A percentile compares a stretch with the other conserved stretches of the same genome.
These are phyloP conservation scores for Siniperca chuatsi DNA, from an alignment of 2,113 vertebrate genomes.

Conservation along the genomic window DNA sequence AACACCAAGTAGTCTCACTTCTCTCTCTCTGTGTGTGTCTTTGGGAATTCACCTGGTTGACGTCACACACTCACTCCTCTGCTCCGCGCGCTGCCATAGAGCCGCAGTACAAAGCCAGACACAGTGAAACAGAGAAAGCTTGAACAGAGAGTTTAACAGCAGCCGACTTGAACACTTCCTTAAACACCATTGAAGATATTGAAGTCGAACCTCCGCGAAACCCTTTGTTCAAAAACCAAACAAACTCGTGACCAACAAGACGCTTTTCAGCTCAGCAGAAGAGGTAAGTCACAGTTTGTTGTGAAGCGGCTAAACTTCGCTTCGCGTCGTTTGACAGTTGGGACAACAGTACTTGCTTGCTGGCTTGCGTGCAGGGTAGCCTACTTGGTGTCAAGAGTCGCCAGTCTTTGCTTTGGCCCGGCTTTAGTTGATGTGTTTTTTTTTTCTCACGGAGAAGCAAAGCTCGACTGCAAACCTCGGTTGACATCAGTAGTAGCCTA, in stretches of 20 bases:
- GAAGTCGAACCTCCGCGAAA: not conserved
- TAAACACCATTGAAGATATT: conserved; percentile 28
- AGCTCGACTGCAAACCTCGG: not conserved
- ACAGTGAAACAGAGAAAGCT: not conserved
- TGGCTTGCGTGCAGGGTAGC: not conserved
- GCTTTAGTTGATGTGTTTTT: not conserved
- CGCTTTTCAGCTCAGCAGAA: conserved; percentile 3
- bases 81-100: conserved; percentile 16
- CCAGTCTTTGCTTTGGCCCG: not conserved
- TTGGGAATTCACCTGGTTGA: conserved; percentile 75
- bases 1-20: not conserved
- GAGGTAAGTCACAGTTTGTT: conserved; percentile 55
- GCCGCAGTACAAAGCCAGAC: not conserved
- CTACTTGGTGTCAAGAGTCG: not conserved
- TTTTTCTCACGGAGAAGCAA: not conserved
- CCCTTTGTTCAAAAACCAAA: not conserved
- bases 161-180: conserved; percentile 67
- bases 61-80: conserved; percentile 64
- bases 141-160: not conserved
- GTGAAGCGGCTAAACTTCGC: not conserved
- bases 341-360: not conserved
- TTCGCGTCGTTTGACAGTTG: not conserved
- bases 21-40: not conserved
- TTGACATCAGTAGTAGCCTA: not conserved
- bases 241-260: not conserved